Conservation (phyloP, 2,113 vertebrate genomes). For the Rhinolophus ferrumequinum region DNA sequence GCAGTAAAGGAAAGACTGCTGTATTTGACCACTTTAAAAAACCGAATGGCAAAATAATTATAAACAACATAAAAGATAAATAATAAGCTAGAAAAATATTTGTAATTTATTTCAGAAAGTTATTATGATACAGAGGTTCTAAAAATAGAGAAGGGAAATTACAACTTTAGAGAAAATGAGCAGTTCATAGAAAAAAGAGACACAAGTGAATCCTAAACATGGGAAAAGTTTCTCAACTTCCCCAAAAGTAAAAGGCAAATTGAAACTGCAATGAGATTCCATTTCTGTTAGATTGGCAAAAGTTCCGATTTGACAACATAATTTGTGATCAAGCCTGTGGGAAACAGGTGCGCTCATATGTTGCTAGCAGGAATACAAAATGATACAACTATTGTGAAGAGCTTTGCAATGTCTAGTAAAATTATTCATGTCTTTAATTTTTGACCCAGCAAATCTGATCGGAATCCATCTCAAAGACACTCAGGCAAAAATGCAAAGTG, state of each 20-base stretch:
- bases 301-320: background rate
- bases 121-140: background rate
- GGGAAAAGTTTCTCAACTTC: background rate
- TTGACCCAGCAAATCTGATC: background rate
- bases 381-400: background rate
- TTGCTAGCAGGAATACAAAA: background rate
- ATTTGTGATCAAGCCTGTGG: background rate
- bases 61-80: background rate
- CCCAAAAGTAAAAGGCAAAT: background rate
- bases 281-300: background rate
- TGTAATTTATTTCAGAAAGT: background rate
- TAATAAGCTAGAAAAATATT: background rate
- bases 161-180: background rate
- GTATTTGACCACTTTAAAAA: background rate
- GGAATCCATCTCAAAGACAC: background rate
- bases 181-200: background rate
- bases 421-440: background rate
- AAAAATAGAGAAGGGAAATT: background rate
- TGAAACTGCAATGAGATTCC: background rate
- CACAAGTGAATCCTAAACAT: background rate
- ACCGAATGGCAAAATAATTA: background rate
- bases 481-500: background rate
- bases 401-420: background rate
- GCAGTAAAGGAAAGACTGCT: background rate
- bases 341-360: background rate